Conservation (phyloP, 2,797 vertebrate species). For the Gallinago solitaria region DNA sequence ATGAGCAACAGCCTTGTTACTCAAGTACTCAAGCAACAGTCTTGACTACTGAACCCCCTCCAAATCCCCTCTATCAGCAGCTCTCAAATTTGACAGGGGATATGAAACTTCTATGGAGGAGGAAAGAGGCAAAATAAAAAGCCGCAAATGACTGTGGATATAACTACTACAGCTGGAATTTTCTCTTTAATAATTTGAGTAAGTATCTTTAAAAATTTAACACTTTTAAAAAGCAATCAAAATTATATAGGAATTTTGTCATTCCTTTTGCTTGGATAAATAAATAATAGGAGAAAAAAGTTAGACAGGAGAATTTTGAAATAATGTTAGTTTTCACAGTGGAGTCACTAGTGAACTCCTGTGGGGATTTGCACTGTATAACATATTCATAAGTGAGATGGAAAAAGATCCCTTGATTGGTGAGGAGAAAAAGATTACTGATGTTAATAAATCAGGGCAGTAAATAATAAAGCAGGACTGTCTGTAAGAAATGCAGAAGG, state of each 20-base stretch:
- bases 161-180: neutral
- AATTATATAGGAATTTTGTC: neutral
- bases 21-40: neutral
- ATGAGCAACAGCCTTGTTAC: neutral
- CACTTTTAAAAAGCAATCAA: neutral
- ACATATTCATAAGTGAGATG: neutral
- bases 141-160: neutral
- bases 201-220: neutral
- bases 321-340: neutral
- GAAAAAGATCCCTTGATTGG: neutral
- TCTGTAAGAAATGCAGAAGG: neutral
- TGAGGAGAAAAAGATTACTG: neutral
- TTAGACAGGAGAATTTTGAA: neutral
- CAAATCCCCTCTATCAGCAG: neutral
- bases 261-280: neutral
- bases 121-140: neutral
- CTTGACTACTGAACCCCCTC: neutral
- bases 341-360: neutral
- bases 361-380: neutral
- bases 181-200: neutral
- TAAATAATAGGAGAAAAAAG: neutral
- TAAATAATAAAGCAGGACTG: neutral
- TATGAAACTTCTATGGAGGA: neutral
- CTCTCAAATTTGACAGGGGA: neutral
- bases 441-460: neutral